Percentiles rank a stretch among this genome's conserved stretches.
Conservation (phyloP, 2,888 invertebrate species). For the Anodontia alba region DNA sequence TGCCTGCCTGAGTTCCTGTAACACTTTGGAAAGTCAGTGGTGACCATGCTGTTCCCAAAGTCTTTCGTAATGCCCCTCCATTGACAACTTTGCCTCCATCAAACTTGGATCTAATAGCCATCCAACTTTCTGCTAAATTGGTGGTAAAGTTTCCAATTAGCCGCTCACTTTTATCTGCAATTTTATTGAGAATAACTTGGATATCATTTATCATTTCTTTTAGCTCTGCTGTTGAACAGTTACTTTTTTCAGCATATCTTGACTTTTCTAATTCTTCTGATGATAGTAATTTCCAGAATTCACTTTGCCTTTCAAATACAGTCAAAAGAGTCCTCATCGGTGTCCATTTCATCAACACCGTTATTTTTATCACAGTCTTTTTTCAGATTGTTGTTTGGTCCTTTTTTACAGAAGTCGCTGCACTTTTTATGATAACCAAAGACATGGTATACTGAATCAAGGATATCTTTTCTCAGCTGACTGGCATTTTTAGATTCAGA, state of each 20-base stretch:
- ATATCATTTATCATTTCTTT: not conserved
- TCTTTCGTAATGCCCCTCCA: slow-evolving; percentile 36
- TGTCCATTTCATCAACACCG: not conserved
- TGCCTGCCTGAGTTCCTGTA: not conserved
- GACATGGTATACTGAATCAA: slow-evolving; percentile 16
- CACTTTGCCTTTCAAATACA: slow-evolving; percentile 19
- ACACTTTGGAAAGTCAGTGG: slow-evolving; percentile 5
- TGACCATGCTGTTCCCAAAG: slow-evolving; percentile 43
- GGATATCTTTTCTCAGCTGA: slow-evolving; percentile 19
- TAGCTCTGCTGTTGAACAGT: not conserved
- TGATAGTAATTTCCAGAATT: slow-evolving; percentile 27
- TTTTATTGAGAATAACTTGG: slow-evolving; percentile 31
- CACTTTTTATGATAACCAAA: slow-evolving; percentile 17
- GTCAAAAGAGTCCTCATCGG: slow-evolving; percentile 5
- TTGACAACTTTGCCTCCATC: slow-evolving; percentile 56
- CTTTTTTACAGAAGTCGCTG: slow-evolving; percentile 18
- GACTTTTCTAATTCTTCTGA: not conserved
- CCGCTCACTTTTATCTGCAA: slow-evolving; percentile 40
- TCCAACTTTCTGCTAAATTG: slow-evolving; percentile 56
- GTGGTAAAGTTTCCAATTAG: slow-evolving; percentile 50
- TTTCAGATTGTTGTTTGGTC: not conserved
- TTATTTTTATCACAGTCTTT: not conserved
- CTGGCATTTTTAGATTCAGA: not conserved
- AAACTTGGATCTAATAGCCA: slow-evolving; percentile 46
- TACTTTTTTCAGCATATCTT: not conserved